Percentiles rank a stretch among this genome's conserved stretches.
Conservation (phyloP, 2,888 invertebrate genomes). For the Clunio marinus region DNA sequence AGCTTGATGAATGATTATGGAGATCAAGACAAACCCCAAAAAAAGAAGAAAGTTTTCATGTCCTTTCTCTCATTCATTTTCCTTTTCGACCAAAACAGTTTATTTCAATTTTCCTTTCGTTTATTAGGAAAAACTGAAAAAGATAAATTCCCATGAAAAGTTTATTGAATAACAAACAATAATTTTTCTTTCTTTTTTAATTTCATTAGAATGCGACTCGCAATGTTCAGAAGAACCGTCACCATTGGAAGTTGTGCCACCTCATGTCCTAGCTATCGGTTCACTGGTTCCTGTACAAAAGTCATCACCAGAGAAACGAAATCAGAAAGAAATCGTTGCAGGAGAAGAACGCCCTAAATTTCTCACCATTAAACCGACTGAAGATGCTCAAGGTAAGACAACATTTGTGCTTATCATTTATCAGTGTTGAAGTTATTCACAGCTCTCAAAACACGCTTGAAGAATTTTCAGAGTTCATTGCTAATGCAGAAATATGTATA, state of each 20-base stretch:
- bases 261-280: slow-evolving; percentile 13
- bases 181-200: too few species aligned
- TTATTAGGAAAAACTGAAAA: too few species aligned
- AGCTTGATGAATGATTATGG: too few species aligned
- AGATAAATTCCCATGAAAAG: neutral
- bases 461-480: slow-evolving; percentile 19
- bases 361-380: slow-evolving; percentile 43
- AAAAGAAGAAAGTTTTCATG: too few species aligned
- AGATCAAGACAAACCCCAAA: too few species aligned
- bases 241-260: slow-evolving; percentile 45
- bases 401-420: neutral
- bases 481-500: slow-evolving; percentile 15
- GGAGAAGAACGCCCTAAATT: slow-evolving; percentile 61
- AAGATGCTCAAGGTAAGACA: slow-evolving; percentile 41
- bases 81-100: too few species aligned
- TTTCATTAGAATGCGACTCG: slow-evolving; percentile 49
- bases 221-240: slow-evolving; percentile 48
- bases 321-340: slow-evolving; percentile 61
- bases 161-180: neutral
- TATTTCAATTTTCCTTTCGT: too few species aligned
- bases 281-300: slow-evolving; percentile 50
- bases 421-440: neutral
- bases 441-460: neutral
- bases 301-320: slow-evolving; percentile 52
- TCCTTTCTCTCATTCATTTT: too few species aligned